A percentile compares a stretch with the other conserved stretches of the same genome.
Conservation (phyloP, 2,113 vertebrate genomes). For the Paradoxurus hermaphroditus region DNA sequence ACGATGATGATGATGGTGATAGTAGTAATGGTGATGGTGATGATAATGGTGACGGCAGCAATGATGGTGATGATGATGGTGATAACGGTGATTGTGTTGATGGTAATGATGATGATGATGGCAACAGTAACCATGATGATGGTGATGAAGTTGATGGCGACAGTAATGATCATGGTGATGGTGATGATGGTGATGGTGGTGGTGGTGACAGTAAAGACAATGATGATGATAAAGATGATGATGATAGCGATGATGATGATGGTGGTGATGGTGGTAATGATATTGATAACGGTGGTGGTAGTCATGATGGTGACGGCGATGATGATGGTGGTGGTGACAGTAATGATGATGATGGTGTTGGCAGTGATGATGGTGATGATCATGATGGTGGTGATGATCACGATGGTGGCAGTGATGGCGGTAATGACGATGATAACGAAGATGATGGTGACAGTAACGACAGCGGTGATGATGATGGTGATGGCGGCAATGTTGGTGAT, state of each 20-base stretch:
- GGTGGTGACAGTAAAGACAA: no score
- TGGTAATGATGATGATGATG: no score
- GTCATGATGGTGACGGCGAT: no score
- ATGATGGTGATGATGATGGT: accelerated
- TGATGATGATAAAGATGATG: background rate
- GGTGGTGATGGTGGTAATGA: accelerated
- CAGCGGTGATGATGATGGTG: background rate
- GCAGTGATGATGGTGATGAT: accelerated
- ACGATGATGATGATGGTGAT: no score
- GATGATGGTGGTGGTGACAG: accelerated
- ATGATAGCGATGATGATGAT: background rate
- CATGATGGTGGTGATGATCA: accelerated
- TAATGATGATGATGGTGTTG: background rate
- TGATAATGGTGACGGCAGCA: accelerated
- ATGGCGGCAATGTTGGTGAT: accelerated
- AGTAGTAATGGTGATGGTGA: accelerated
- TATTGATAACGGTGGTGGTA: accelerated
- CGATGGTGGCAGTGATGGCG: accelerated
- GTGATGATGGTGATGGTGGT: background rate
- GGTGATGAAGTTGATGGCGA: accelerated
- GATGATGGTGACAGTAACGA: background rate
- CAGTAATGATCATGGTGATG: accelerated
- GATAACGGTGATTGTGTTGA: accelerated
- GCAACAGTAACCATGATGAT: accelerated
- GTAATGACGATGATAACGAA: accelerated